These are phyloP conservation scores for Panulirus ornatus DNA, from an alignment of 1,140 invertebrate species.

Conservation along the genomic window DNA sequence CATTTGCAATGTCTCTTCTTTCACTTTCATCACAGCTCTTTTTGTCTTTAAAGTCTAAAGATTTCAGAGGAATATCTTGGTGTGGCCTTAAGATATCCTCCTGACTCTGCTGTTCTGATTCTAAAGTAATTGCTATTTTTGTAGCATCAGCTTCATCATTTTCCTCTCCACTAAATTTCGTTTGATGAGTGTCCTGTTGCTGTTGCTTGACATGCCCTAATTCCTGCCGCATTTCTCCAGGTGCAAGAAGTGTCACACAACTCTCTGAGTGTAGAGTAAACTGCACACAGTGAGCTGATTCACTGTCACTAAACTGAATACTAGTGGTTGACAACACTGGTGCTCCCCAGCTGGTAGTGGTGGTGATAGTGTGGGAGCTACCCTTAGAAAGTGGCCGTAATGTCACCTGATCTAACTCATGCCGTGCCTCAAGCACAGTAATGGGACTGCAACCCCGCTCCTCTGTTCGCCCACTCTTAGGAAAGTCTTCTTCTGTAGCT, in stretches of 20 bases:
- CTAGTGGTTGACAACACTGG: slow-evolving; percentile 56
- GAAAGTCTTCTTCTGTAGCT: neutral
- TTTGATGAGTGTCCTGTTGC: neutral
- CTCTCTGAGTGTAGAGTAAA: slow-evolving; percentile 61
- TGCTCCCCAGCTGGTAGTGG: slow-evolving; percentile 64
- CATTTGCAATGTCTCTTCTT: neutral
- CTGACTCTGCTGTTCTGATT: neutral
- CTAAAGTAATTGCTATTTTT: neutral
- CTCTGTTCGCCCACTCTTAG: slow-evolving; percentile 42
- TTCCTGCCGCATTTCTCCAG: slow-evolving; percentile 24
- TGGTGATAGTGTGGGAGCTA: slow-evolving; percentile 62
- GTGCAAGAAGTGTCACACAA: slow-evolving; percentile 51
- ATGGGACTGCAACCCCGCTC: slow-evolving; percentile 64
- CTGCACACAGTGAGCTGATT: slow-evolving; percentile 44
- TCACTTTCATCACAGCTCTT: neutral
- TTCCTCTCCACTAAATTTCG: neutral
- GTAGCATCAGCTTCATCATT: neutral
- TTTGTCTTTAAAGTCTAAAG: neutral
- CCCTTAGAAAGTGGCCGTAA: slow-evolving; percentile 28
- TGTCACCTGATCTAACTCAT: neutral
- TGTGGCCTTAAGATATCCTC: neutral
- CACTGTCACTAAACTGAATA: slow-evolving; percentile 45
- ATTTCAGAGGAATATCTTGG: neutral
- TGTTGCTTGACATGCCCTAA: slow-evolving; percentile 35
- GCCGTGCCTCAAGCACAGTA: slow-evolving; percentile 57